phyloP scores from a whole-genome alignment of 2,888 invertebrate species.

The Nesidiocoris tenuis region DNA sequence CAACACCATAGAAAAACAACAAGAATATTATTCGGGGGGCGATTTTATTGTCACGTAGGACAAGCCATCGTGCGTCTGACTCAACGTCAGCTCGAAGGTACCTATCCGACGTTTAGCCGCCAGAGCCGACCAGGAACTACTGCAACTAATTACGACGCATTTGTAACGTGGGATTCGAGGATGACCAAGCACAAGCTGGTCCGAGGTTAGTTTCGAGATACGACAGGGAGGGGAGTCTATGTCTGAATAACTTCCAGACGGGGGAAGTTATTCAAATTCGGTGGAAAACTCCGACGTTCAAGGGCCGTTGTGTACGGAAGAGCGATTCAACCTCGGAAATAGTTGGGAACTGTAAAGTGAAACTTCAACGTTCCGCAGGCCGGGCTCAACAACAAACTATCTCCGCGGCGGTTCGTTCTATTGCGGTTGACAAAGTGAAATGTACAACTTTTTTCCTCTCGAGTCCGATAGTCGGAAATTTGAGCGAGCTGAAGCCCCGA shows the following conservation, averaged over 20 bases:
- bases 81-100: too few relatives aligned
- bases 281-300: neutral
- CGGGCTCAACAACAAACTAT: neutral
- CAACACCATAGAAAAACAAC: too few relatives aligned
- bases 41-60: too few relatives aligned
- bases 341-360: neutral
- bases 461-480: too few relatives aligned
- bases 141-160: constrained; percentile 20
- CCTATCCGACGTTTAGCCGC: neutral
- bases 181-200: neutral
- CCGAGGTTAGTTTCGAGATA: neutral
- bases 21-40: too few relatives aligned
- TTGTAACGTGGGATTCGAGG: constrained; percentile 9
- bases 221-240: neutral
- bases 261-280: too few relatives aligned
- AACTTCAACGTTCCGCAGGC: neutral
- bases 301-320: neutral
- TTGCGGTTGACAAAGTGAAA: neutral
- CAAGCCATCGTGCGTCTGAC: too few relatives aligned
- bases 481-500: too few relatives aligned
- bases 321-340: neutral
- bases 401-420: neutral
- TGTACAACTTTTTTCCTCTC: too few relatives aligned
- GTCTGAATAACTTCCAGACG: neutral
- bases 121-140: neutral